A percentile compares a stretch with the other conserved stretches of the same genome.
phyloP scores from a whole-genome alignment of 1,140 invertebrate species.

The Tetragonula clypearis region DNA sequence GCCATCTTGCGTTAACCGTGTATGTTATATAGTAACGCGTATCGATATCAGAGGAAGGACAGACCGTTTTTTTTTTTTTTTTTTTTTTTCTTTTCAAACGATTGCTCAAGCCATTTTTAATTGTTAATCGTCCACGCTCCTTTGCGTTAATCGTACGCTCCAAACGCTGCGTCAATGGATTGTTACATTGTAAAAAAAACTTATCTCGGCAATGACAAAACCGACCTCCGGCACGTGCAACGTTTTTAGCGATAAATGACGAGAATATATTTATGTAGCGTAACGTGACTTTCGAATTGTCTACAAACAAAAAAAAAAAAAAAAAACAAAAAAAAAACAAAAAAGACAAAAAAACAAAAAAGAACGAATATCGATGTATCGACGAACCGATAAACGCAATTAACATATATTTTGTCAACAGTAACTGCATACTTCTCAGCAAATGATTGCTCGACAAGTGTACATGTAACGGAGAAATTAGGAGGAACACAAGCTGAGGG shows the following conservation, averaged over 20 bases:
- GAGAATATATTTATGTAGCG: not conserved
- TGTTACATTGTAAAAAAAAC: slow-evolving; percentile 20
- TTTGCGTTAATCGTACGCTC: slow-evolving; percentile 6
- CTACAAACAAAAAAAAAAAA: not conserved
- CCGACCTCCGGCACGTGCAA: not conserved
- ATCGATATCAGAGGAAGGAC: not conserved
- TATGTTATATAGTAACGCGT: not conserved
- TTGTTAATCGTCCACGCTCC: slow-evolving; percentile 7
- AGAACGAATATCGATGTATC: not conserved
- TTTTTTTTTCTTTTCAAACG: not conserved
- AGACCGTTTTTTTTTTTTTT: not conserved
- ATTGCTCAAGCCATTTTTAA: not conserved
- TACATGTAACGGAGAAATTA: not conserved
- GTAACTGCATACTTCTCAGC: slow-evolving; percentile 36
- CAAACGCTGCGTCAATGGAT: not conserved
- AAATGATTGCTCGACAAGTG: not conserved
- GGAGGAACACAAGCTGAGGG: not conserved
- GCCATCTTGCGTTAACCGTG: not conserved
- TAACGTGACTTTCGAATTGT: not conserved
- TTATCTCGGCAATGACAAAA: slow-evolving; percentile 12
- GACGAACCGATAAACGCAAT: not conserved
- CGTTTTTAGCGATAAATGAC: not conserved
- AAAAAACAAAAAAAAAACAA: not conserved
- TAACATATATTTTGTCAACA: not conserved
- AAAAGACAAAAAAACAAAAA: not conserved